phyloP scores from a whole-genome alignment of 2,797 vertebrate species.

The Artibeus jamaicensis region DNA sequence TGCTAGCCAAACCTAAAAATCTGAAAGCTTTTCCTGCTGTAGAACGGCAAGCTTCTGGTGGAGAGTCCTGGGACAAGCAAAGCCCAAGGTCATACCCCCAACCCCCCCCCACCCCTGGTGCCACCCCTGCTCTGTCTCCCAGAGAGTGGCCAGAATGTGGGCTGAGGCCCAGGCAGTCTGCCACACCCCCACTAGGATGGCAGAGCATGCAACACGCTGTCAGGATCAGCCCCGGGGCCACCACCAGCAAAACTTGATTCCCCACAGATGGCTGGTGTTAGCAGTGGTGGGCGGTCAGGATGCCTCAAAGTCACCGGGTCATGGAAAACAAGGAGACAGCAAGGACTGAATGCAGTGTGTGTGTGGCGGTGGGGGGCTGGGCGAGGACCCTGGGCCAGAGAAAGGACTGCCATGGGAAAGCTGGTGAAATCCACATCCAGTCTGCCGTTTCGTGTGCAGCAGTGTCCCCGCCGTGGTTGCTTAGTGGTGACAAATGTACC shows the following conservation, averaged over 20 bases:
- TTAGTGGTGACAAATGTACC: not conserved
- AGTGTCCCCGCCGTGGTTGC: not conserved
- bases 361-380: too few relatives aligned
- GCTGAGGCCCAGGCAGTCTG: not conserved
- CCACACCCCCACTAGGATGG: not conserved
- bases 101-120: fast-evolving
- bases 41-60: too few relatives aligned
- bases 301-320: not conserved
- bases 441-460: not conserved
- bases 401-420: not conserved
- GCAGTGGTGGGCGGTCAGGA: not conserved
- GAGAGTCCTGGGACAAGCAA: not conserved
- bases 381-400: not conserved
- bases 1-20: not conserved
- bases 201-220: fast-evolving
- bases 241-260: not conserved
- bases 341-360: not conserved
- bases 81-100: not conserved
- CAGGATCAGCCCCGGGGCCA: fast-evolving
- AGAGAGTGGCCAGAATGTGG: not conserved
- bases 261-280: not conserved
- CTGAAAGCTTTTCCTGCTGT: too few relatives aligned
- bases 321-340: not conserved
- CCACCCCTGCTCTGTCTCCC: not conserved
- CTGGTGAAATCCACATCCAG: not conserved